phyloP scores from a whole-genome alignment of 2,888 invertebrate genomes.

The Eupithecia insigniata region DNA sequence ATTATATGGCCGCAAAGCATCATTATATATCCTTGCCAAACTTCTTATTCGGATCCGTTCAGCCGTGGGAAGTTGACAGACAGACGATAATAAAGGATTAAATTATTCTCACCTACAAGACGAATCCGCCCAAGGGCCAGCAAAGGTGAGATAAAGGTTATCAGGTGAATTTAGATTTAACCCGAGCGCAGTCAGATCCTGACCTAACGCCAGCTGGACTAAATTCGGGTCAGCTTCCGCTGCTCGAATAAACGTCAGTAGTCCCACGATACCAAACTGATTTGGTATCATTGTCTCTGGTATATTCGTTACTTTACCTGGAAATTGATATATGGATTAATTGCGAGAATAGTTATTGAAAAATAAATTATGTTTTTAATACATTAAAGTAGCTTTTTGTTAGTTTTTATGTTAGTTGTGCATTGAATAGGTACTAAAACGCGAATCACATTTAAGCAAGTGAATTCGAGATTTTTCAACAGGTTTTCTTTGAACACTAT shows the following conservation, averaged over 20 bases:
- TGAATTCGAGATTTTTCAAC: background rate
- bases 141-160: constrained; percentile 98
- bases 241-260: constrained; percentile 98
- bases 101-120: constrained; percentile 88
- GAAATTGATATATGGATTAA: constrained; percentile 49
- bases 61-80: background rate
- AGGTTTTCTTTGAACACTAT: background rate
- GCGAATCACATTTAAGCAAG: background rate
- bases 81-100: background rate
- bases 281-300: constrained; percentile 99
- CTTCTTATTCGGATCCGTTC: too few species aligned
- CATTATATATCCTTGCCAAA: too few species aligned
- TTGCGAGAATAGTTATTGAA: constrained; percentile 5
- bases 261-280: constrained; percentile 99
- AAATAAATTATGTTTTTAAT: constrained; percentile 23
- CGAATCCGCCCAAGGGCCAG: constrained; percentile 99
- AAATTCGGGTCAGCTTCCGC: constrained; percentile 98
- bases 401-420: background rate
- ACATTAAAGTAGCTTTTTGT: constrained; percentile 52
- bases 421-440: background rate
- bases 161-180: constrained; percentile 99
- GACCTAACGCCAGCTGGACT: constrained; percentile 97
- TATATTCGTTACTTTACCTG: constrained; percentile 98
- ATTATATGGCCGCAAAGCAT: too few species aligned
- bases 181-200: constrained; percentile 98